Conservation (phyloP, 2,113 vertebrate genomes). For the Myocastor coypus region DNA sequence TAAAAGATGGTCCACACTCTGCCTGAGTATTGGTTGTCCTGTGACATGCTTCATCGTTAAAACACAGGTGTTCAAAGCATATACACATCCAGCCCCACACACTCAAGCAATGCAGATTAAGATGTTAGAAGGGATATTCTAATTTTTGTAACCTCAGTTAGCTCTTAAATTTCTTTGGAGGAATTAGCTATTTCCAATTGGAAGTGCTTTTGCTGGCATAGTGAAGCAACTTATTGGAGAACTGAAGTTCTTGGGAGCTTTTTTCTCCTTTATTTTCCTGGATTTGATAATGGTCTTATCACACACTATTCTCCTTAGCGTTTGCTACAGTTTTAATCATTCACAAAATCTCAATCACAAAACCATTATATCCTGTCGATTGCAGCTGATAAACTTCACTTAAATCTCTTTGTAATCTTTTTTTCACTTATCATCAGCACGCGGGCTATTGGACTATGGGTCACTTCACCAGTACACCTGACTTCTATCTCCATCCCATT, state of each 20-base stretch:
- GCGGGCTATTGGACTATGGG: background rate
- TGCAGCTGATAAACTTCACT: background rate
- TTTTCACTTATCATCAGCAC: background rate
- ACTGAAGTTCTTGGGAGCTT: background rate
- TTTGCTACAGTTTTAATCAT: background rate
- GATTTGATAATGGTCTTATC: background rate
- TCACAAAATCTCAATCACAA: background rate
- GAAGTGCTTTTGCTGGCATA: background rate
- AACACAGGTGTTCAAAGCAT: background rate
- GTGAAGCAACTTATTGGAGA: background rate
- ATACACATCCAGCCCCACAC: background rate
- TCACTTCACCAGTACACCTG: background rate
- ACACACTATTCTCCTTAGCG: background rate
- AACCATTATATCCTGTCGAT: background rate
- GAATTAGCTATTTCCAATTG: background rate
- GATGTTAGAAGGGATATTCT: background rate
- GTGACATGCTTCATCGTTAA: background rate
- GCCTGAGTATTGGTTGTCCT: background rate
- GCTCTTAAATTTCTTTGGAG: background rate
- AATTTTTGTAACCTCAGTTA: background rate
- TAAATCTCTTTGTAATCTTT: background rate
- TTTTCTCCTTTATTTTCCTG: background rate
- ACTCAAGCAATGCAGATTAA: background rate
- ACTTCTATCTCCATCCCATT: background rate
- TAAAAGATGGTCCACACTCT: background rate